These are phyloP conservation scores for Drosophila affinis DNA, from an alignment of 2,888 invertebrate species.

Conservation along the genomic window DNA sequence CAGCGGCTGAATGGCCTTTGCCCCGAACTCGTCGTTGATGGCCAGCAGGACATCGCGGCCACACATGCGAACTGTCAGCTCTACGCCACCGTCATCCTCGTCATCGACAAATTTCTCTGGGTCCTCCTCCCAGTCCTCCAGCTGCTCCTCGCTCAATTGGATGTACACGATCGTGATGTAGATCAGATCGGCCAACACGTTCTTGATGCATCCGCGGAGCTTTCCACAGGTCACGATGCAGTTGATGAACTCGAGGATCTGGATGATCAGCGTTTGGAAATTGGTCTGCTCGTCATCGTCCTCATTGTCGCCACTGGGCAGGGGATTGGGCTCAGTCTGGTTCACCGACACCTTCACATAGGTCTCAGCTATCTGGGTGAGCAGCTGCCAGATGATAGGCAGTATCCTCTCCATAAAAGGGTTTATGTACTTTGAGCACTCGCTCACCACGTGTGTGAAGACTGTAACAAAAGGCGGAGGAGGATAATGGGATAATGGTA, in stretches of 20 bases:
- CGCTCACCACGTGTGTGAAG: slow-evolving; percentile 86
- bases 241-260: slow-evolving; percentile 88
- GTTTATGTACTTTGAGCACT: slow-evolving; percentile 86
- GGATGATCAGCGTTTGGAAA: slow-evolving; percentile 87
- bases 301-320: slow-evolving; percentile 86
- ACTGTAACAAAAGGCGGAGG: slow-evolving; percentile 34
- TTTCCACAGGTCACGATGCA: slow-evolving; percentile 86
- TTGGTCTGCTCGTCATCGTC: slow-evolving; percentile 86
- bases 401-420: slow-evolving; percentile 87
- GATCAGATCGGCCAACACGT: slow-evolving; percentile 87
- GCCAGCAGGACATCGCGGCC: slow-evolving; percentile 86
- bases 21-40: slow-evolving; percentile 85
- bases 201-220: slow-evolving; percentile 86
- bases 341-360: slow-evolving; percentile 88
- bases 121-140: slow-evolving; percentile 86
- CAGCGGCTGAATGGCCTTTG: slow-evolving; percentile 85
- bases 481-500: background rate
- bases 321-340: slow-evolving; percentile 84
- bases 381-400: slow-evolving; percentile 87
- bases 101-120: slow-evolving; percentile 89
- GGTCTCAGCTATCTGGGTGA: slow-evolving; percentile 88
- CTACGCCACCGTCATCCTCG: slow-evolving; percentile 87
- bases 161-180: slow-evolving; percentile 88
- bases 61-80: slow-evolving; percentile 87
- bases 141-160: slow-evolving; percentile 89